Conservation (phyloP, 2,113 vertebrate species). For the Dasyprocta punctata region DNA sequence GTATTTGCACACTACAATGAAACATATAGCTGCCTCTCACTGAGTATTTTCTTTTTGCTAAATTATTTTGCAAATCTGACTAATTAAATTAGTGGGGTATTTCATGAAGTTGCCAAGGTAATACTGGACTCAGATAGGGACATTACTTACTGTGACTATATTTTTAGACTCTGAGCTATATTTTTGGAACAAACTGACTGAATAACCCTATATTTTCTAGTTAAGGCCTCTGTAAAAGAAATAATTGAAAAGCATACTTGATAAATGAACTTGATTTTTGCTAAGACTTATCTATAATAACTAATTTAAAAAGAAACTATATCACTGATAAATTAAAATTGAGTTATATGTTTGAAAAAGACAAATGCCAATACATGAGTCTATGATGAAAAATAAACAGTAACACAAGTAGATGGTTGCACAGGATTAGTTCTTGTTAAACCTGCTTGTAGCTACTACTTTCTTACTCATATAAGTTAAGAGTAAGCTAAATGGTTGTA, state of each 20-base stretch:
- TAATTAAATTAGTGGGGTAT: not conserved
- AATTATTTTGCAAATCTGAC: constrained; percentile 1
- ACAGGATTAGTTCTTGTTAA: not conserved
- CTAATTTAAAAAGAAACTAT: not conserved
- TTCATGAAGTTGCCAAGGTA: not conserved
- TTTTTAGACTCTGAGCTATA: not conserved
- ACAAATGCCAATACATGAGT: not conserved
- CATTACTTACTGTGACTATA: not conserved
- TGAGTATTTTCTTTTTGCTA: not conserved
- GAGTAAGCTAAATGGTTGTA: not conserved
- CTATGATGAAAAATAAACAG: not conserved
- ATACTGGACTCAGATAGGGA: not conserved
- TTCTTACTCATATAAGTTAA: not conserved
- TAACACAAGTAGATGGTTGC: not conserved
- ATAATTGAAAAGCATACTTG: not conserved
- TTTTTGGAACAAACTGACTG: not conserved
- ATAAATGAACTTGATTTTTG: not conserved
- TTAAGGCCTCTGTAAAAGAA: not conserved
- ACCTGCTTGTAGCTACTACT: not conserved
- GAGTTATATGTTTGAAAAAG: not conserved
- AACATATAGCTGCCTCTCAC: not conserved
- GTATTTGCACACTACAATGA: not conserved
- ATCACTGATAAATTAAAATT: not conserved
- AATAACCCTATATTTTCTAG: not conserved
- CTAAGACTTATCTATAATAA: not conserved